These are phyloP conservation scores for Galemys pyrenaicus DNA, from an alignment of 2,113 vertebrate genomes.

Conservation along the genomic window DNA sequence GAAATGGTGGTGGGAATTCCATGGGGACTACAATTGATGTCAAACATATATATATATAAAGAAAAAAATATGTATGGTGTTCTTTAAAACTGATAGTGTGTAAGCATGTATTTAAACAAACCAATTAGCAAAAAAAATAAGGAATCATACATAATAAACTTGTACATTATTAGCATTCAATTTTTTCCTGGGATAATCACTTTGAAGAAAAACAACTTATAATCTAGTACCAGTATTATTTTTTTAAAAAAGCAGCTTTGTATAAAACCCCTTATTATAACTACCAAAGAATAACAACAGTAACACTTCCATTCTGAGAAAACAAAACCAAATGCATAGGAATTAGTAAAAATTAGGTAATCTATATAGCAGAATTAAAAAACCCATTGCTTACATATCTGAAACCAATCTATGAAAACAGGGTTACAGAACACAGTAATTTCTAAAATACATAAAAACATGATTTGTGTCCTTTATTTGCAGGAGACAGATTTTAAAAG, in stretches of 20 bases:
- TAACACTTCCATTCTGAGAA: not conserved
- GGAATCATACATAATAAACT: conserved; percentile 38
- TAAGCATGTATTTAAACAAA: not conserved
- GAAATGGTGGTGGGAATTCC: too few relatives aligned
- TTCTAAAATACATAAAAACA: not conserved
- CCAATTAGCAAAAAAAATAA: conserved; percentile 28
- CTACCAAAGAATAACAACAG: conserved; percentile 42
- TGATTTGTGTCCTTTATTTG: not conserved
- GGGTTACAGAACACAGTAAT: not conserved
- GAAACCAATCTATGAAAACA: not conserved
- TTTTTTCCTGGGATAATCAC: conserved; percentile 42
- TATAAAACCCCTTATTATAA: conserved; percentile 48
- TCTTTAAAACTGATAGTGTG: not conserved
- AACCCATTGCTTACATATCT: not conserved
- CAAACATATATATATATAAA: too few relatives aligned
- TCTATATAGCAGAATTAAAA: conserved; percentile 35
- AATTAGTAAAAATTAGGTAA: conserved; percentile 47
- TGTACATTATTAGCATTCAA: not conserved
- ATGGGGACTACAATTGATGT: too few relatives aligned
- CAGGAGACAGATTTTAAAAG: not conserved
- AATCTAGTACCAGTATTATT: not conserved
- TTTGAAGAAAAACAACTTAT: conserved; percentile 54
- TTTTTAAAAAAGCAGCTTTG: conserved; percentile 49
- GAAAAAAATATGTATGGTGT: not conserved
- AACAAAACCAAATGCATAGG: conserved; percentile 40